Percentiles rank a stretch among this genome's conserved stretches.
These are phyloP conservation scores for Aulostomus chinensis DNA, from an alignment of 2,797 vertebrate genomes.

Conservation along the genomic window DNA sequence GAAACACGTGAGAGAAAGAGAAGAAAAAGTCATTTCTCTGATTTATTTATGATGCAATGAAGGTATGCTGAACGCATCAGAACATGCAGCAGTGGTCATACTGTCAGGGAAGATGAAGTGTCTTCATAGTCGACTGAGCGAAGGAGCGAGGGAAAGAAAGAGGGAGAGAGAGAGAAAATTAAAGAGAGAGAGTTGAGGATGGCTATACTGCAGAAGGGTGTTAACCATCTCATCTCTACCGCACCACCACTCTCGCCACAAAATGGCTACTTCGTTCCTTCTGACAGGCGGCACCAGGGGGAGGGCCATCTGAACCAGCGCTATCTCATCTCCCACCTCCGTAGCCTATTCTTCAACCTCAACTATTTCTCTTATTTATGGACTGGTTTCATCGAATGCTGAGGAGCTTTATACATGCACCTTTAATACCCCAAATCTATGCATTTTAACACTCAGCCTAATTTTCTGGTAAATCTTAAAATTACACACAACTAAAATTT, in stretches of 20 bases:
- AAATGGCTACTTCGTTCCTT: slow-evolving; percentile 79
- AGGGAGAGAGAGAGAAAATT: slow-evolving; percentile 61
- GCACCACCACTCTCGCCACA: slow-evolving; percentile 74
- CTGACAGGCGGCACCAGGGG: slow-evolving; percentile 56
- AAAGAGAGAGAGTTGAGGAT: slow-evolving; percentile 67
- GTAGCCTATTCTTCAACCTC: slow-evolving; percentile 59
- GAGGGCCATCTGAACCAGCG: slow-evolving; percentile 49
- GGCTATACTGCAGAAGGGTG: slow-evolving; percentile 76
- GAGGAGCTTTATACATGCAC: slow-evolving; percentile 48
- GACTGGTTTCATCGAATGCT: slow-evolving; percentile 44
- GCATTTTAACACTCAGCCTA: slow-evolving; percentile 28
- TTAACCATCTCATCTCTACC: slow-evolving; percentile 90
- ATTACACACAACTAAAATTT: slow-evolving; percentile 21
- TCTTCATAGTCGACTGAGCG: slow-evolving; percentile 91
- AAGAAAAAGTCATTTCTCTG: slow-evolving; percentile 92
- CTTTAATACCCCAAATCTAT: slow-evolving; percentile 12
- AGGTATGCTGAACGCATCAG: slow-evolving; percentile 95
- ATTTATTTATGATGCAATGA: slow-evolving; percentile 99
- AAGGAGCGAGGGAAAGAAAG: slow-evolving; percentile 70
- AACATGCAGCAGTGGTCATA: slow-evolving; percentile 96
- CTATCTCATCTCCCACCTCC: slow-evolving; percentile 68
- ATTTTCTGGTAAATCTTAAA: slow-evolving; percentile 55
- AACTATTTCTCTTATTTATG: slow-evolving; percentile 70
- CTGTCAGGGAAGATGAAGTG: slow-evolving; percentile 96
- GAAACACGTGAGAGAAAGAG: slow-evolving; percentile 67